Base-by-base conservation (phyloP, 1,140 invertebrate genomes). In the Periplaneta americana region DNA sequence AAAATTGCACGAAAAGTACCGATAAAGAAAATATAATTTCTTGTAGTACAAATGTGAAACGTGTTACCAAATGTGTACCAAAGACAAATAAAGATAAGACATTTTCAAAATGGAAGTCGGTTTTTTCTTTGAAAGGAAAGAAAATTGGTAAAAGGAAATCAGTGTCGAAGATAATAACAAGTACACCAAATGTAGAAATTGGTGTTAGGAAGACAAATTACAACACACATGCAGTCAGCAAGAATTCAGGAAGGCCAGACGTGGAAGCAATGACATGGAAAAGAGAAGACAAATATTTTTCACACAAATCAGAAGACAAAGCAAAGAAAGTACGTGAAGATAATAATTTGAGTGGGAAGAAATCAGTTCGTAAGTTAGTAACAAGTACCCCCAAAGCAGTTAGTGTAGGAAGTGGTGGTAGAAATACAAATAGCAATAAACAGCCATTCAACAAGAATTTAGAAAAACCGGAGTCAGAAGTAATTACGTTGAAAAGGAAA, bases 21-120 rank as follows among this genome's bases (percentile, higher is more conserved):
- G 28, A 28, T n/a, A 66, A 66, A 66, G 48, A 66, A 66, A 66
- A 66, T 11, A 66, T 48, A 13, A 48, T 28, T 66, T 66, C 48
- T 8, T 66, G 48, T 66, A 28, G n/a, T 66, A 66, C 48, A 28
- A 28, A 66, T 66, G 28, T 28, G 22, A 66, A 66, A 66, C 5
- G 6, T 11, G 15, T 66, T 0, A 22, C 48, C 48, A 57, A 57
- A n/a, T 2, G 10, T n/a, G 28, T 2, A 66, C 48, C 48, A 66
- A n/a, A 28, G n/a, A 81, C 82, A 6, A 74, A 80, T 32, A 48
- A 76, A 31, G 76, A 83, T 34, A 78, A 48, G 80, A 76, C 48
- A 81, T 78, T 83, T 39, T 66, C 74, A 81, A 82, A 33, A 82
- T 82, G 48, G 83, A 84, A 80, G 84, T 81, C 34, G 34, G 22